A percentile compares a stretch with the other conserved stretches of the same genome.
Conservation (phyloP, 2,113 vertebrate genomes). For the Perccottus glenii region DNA sequence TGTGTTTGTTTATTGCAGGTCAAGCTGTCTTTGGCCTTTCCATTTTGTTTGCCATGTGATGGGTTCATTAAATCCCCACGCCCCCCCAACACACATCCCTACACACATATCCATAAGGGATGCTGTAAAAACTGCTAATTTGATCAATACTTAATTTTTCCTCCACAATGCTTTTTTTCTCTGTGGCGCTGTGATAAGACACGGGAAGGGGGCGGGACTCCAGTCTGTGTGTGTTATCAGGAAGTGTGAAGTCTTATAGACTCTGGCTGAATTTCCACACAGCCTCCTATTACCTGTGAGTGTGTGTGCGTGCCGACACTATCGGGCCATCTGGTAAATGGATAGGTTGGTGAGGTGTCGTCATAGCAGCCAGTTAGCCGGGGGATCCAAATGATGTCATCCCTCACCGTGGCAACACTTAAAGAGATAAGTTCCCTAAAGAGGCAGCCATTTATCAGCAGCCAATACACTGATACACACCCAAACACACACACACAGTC, state of each 20-base stretch:
- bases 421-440: slow-evolving; percentile 99
- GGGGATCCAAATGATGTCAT: slow-evolving; percentile 99
- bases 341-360: slow-evolving; percentile 92
- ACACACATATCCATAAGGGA: slow-evolving; percentile 79
- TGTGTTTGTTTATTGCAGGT: slow-evolving; percentile 75
- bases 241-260: slow-evolving; percentile 45
- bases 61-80: slow-evolving; percentile 81
- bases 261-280: slow-evolving; percentile 60
- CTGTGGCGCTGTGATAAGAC: slow-evolving; percentile 94
- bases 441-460: slow-evolving; percentile 99
- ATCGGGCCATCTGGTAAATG: slow-evolving; percentile 99
- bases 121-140: slow-evolving; percentile 98
- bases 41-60: slow-evolving; percentile 92
- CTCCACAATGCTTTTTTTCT: slow-evolving; percentile 87
- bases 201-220: slow-evolving; percentile 75
- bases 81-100: slow-evolving; percentile 16
- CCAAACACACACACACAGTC: not conserved
- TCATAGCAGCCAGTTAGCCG: slow-evolving; percentile 93
- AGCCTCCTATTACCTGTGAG: slow-evolving; percentile 65
- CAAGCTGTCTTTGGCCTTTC: slow-evolving; percentile 84
- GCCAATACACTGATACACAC: slow-evolving; percentile 81
- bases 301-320: slow-evolving; percentile 82
- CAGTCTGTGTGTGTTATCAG: slow-evolving; percentile 40
- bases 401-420: slow-evolving; percentile 96
- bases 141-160: slow-evolving; percentile 99